Percentiles rank a stretch among this genome's conserved stretches.
These are phyloP conservation scores for Pterostichus madidus DNA, from an alignment of 2,888 invertebrate species.

Conservation along the genomic window DNA sequence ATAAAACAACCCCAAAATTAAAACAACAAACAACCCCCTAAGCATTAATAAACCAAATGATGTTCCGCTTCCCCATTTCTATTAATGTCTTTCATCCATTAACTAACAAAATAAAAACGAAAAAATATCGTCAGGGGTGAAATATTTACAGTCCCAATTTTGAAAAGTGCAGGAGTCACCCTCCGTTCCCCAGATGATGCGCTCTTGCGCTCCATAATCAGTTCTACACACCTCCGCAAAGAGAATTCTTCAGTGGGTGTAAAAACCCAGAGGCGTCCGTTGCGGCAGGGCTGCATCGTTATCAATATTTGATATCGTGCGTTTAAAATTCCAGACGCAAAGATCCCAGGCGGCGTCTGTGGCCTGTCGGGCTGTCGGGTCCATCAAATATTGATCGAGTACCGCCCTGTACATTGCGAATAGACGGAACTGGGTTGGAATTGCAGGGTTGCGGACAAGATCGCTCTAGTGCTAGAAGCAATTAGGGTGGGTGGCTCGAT, in stretches of 20 bases:
- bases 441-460: not conserved
- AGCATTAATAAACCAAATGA: not conserved
- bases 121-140: conserved; percentile 8
- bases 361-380: conserved; percentile 4
- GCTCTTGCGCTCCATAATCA: not conserved
- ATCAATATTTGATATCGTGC: conserved; percentile 61
- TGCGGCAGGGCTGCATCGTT: conserved; percentile 47
- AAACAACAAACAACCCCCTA: conserved; percentile 6
- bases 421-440: not conserved
- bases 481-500: not conserved
- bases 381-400: conserved; percentile 63
- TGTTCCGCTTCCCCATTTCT: not conserved
- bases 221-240: conserved; percentile 35
- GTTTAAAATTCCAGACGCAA: conserved; percentile 65
- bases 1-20: not conserved
- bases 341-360: conserved; percentile 56
- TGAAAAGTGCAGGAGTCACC: conserved; percentile 17
- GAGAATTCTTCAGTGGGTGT: conserved; percentile 24
- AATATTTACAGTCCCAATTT: conserved; percentile 25
- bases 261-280: conserved; percentile 33
- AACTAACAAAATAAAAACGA: not conserved
- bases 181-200: not conserved
- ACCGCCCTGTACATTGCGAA: conserved; percentile 35
- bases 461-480: not conserved
- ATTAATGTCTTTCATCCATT: conserved; percentile 29